Evolutionary conservation across 2,888 invertebrate genomes (phyloP), one percentile per base, ranked within the genome.

Genomic region (Acleris holmiana): DNA sequence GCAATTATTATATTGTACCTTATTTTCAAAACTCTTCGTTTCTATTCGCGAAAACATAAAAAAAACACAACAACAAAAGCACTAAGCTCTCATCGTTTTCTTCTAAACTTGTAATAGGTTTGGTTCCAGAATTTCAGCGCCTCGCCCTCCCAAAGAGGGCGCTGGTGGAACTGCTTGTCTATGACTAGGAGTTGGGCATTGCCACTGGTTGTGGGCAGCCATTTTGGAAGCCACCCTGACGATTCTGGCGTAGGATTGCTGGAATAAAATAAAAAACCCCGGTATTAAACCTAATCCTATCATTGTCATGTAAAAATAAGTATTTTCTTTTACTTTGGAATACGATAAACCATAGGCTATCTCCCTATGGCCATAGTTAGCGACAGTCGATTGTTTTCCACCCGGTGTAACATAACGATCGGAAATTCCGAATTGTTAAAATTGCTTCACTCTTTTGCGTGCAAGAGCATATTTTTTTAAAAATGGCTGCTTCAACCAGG

Each of bases 41-140:
- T 13, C 13, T 2, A 35, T 3, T 13, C 29, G 10, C 3, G 2
- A 47, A 18, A 47, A 17, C 19, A 47, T 19, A 47, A 17, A 19
- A 6, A 47, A 5, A 47, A 18, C 10, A 3, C 10, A 47, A 18
- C 8, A 3, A 19, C 10, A 47, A 47, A 19, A 47, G 4, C 35
- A 13, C 13, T 35, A 35, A 13, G 35, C 47, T 47, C 8, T 55
- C n/a, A 74, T 47, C 56, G 54, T 76, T 79, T 87, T 73, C 84
- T 81, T 48, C 91, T 84, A 57, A 85, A 88, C 67, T 88, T 87
- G 0, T 81, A 72, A 67, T 91, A 91, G 0, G 85, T 88, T 23
- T 70, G 67, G 59, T 89, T 86, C 91, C 89, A 91, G 66, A 82
- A 86, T 8, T 69, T 67, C 13, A 88, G 73, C 1, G 74, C 71